phyloP scores from a whole-genome alignment of 2,888 invertebrate species.

The Calliopum simillimum region DNA sequence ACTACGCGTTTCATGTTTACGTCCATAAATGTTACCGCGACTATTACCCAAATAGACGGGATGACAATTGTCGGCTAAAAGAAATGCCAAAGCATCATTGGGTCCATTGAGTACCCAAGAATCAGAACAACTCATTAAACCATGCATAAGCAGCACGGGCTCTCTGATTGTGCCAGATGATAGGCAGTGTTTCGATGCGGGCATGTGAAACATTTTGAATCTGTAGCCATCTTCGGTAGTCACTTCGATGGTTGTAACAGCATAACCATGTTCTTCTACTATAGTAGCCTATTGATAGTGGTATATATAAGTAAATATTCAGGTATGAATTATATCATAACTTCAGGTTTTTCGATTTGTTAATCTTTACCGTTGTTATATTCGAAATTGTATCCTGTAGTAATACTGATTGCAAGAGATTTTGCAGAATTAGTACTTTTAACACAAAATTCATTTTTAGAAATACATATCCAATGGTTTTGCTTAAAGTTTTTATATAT shows the following conservation, averaged over 20 bases:
- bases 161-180: conserved; percentile 56
- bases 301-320: too few relatives aligned
- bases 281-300: too few relatives aligned
- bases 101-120: conserved; percentile 56
- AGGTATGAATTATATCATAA: too few relatives aligned
- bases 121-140: conserved; percentile 56
- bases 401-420: too few relatives aligned
- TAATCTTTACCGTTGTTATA: too few relatives aligned
- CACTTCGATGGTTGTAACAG: conserved; percentile 74
- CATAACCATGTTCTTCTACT: conserved; percentile 70
- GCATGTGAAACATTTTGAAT: conserved; percentile 57
- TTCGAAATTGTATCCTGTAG: too few relatives aligned
- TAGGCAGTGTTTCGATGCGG: conserved; percentile 43
- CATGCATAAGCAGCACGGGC: conserved; percentile 69
- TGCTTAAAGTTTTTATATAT: too few relatives aligned
- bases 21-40: conserved; percentile 54
- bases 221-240: conserved; percentile 57
- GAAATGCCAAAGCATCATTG: conserved; percentile 51
- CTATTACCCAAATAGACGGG: conserved; percentile 63
- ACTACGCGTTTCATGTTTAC: conserved; percentile 51
- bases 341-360: too few relatives aligned
- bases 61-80: conserved; percentile 59
- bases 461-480: too few relatives aligned
- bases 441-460: too few relatives aligned
- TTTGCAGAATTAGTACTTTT: too few relatives aligned